These are phyloP conservation scores for Drosophila nr. medialis DNA, from an alignment of 2,888 invertebrate species.

Conservation along the genomic window DNA sequence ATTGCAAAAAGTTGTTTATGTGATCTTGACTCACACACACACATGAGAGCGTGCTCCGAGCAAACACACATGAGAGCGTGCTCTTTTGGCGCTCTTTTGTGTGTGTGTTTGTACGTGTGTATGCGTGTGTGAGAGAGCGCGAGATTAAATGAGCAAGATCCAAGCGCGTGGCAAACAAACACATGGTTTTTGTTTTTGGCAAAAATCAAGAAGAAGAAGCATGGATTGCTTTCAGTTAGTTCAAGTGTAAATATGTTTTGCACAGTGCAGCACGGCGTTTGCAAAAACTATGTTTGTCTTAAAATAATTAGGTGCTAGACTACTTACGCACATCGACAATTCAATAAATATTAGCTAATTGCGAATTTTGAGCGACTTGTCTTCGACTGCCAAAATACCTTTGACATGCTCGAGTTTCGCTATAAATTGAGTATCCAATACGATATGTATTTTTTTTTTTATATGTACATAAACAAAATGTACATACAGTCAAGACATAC, in stretches of 20 bases:
- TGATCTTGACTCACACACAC: constrained; percentile 29
- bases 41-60: neutral
- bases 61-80: neutral
- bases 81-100: constrained; percentile 25
- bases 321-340: neutral
- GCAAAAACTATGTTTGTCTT: neutral
- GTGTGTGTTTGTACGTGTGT: neutral
- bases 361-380: neutral
- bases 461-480: constrained; percentile 6
- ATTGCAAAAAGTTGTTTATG: constrained; percentile 50
- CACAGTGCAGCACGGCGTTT: constrained; percentile 11
- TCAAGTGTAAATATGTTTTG: constrained; percentile 31
- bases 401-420: neutral
- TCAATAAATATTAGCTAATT: neutral
- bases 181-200: constrained; percentile 79
- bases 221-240: constrained; percentile 56
- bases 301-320: neutral
- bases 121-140: neutral
- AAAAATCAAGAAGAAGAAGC: constrained; percentile 49
- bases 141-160: constrained; percentile 28
- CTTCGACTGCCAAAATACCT: neutral
- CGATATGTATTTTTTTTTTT: neutral
- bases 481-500: neutral
- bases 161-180: constrained; percentile 78
- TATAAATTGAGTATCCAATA: neutral